Base-by-base conservation (phyloP, 2,888 invertebrate genomes). In the Plebejus anna region DNA sequence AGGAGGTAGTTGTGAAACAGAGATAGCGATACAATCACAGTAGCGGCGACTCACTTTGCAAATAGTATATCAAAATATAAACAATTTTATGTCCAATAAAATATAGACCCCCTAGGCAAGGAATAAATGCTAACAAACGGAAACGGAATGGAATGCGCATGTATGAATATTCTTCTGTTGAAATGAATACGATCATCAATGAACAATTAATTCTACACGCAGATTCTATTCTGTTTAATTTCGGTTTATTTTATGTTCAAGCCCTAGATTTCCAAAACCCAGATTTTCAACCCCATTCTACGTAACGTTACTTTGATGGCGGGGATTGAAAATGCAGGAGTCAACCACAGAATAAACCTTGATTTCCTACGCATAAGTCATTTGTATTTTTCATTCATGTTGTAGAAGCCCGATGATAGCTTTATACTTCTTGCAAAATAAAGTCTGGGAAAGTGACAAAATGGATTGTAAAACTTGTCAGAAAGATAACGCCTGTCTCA, bases 1-100 rank as follows among this genome's bases (percentile, higher is more conserved):
- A 75, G 75, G 77, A 78, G 78, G 77, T 75, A 77, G 77, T 71
- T 71, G 47, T 71, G 70, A 70, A 22, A 77, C 75, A 76, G 72
- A 57, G 70, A 57, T 66, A 70, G 72, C 61, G 28, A 72, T 42
- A 70, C 38, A 77, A 75, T 76, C 71, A 76, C 75, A 76, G 77
- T 47, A 57, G 57, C 28, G 70, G 76, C 59, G 75, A 61, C 77
- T 77, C 32, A 78, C 75, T 75, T 72, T 55, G 11, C 51, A 47
- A 72, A 72, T 47, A 72, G 72, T 72, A 72, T 42, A 72, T 72
- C 72, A 11, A 72, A 42, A 47, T 11, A 28, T 47, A 47, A n/a
- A 47, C 47, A 47, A 7, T 47, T 42, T 6, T 47, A 22, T 47
- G 11, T 47, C 42, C n/a, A 22, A 3, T 42, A 42, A 28, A 47